Percentiles rank a stretch among this genome's conserved stretches.
These are phyloP conservation scores for Crotalus helleri DNA, from an alignment of 2,113 vertebrate species.

Conservation along the genomic window DNA sequence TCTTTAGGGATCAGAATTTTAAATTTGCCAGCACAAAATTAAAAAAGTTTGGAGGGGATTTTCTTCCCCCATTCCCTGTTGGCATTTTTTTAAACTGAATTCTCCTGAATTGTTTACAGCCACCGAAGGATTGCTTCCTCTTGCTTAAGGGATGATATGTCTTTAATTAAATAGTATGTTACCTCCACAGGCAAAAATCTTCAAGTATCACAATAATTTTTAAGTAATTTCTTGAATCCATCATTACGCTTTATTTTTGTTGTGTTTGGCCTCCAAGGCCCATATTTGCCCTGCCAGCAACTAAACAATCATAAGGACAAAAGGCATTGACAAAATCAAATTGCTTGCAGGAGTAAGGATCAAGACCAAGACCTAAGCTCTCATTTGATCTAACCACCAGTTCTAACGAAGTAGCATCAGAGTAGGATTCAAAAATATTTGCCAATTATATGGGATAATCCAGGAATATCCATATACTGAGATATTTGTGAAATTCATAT, in stretches of 20 bases:
- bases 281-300: background rate
- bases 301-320: background rate
- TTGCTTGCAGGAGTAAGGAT: background rate
- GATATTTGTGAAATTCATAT: background rate
- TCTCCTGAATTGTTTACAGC: slow-evolving; percentile 55
- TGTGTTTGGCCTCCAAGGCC: background rate
- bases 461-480: background rate
- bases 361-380: too few relatives aligned
- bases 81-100: slow-evolving; percentile 17
- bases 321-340: background rate
- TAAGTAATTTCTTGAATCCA: slow-evolving; percentile 27
- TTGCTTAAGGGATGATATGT: slow-evolving; percentile 43
- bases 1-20: slow-evolving; percentile 41
- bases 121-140: slow-evolving; percentile 52
- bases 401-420: background rate
- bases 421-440: background rate
- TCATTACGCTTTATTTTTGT: background rate
- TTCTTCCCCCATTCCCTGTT: background rate
- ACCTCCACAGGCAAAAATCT: slow-evolving; percentile 39
- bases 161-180: slow-evolving; percentile 62
- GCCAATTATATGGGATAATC: background rate
- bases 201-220: slow-evolving; percentile 31
- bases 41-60: slow-evolving; percentile 7
- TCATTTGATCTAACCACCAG: background rate
- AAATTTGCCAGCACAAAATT: slow-evolving; percentile 48